phyloP scores from a whole-genome alignment of 1,140 invertebrate genomes.

The Gryon sp. region DNA sequence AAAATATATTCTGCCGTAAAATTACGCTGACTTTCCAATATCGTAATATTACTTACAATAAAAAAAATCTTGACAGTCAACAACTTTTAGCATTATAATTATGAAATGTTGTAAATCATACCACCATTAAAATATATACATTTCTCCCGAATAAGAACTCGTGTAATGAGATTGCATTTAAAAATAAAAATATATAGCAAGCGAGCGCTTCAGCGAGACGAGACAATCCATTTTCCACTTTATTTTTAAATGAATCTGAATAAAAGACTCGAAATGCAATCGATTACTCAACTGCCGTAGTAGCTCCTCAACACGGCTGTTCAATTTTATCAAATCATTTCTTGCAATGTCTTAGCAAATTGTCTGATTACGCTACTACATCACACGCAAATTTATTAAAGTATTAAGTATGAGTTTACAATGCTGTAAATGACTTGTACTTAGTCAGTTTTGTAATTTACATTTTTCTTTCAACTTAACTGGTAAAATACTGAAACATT shows the following conservation, averaged over 20 bases:
- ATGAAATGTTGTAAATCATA: slow-evolving; percentile 5
- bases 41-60: no score
- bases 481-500: no score
- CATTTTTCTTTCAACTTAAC: no score
- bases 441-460: no score
- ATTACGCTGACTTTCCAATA: no score
- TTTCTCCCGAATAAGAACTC: background rate
- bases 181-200: slow-evolving; percentile 39
- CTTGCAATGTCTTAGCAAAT: slow-evolving; percentile 31
- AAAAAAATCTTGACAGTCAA: no score
- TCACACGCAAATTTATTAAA: no score
- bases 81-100: slow-evolving; percentile 3
- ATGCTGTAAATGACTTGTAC: no score
- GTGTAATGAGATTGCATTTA: slow-evolving; percentile 43
- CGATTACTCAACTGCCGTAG: slow-evolving; percentile 25
- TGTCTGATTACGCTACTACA: slow-evolving; percentile 40
- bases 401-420: no score
- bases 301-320: slow-evolving; percentile 12
- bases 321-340: slow-evolving; percentile 43
- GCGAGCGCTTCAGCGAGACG: slow-evolving; percentile 14
- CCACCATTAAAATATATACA: slow-evolving; percentile 23
- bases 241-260: slow-evolving; percentile 50
- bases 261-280: slow-evolving; percentile 36
- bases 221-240: slow-evolving; percentile 42
- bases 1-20: no score